Evolutionary conservation across 2,888 invertebrate genomes (phyloP).

Genomic region (Tachina grossa): DNA sequence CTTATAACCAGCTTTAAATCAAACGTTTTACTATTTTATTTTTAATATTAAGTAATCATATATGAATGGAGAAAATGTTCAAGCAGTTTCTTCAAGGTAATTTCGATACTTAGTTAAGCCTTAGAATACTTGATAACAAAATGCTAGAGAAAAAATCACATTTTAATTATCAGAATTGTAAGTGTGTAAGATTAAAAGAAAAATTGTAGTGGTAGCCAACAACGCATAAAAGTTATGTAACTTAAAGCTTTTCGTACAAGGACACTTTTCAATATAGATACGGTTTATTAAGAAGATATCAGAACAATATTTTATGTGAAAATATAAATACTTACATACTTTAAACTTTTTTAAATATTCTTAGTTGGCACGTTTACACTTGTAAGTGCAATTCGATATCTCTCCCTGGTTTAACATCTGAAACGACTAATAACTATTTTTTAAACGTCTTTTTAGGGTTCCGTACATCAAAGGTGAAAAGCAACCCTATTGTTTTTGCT

Average conservation of each 20-base stretch:
- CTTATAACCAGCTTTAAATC: not conserved
- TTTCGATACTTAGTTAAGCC: not conserved
- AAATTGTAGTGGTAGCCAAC: constrained; percentile 3
- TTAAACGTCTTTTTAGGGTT: not conserved
- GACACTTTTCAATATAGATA: constrained; percentile 32
- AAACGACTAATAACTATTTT: not conserved
- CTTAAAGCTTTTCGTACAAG: constrained; percentile 30
- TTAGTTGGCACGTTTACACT: constrained; percentile 30
- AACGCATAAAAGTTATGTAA: not conserved
- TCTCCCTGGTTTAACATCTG: not conserved
- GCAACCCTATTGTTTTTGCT: no score
- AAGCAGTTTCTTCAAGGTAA: constrained; percentile 20
- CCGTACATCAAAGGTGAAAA: no score
- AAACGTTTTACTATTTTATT: not conserved
- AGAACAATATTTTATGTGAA: not conserved
- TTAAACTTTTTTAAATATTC: constrained; percentile 35
- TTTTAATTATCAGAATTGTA: not conserved
- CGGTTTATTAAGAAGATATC: not conserved
- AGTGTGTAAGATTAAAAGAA: not conserved
- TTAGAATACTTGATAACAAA: not conserved
- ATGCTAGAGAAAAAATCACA: not conserved
- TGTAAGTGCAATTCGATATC: not conserved
- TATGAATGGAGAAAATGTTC: constrained; percentile 23
- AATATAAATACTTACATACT: not conserved
- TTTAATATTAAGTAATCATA: constrained; percentile 11